Evolutionary conservation across 2,888 invertebrate species (phyloP), one percentile per base, ranked within the genome.

Genomic region (Thymelicus acteon): DNA sequence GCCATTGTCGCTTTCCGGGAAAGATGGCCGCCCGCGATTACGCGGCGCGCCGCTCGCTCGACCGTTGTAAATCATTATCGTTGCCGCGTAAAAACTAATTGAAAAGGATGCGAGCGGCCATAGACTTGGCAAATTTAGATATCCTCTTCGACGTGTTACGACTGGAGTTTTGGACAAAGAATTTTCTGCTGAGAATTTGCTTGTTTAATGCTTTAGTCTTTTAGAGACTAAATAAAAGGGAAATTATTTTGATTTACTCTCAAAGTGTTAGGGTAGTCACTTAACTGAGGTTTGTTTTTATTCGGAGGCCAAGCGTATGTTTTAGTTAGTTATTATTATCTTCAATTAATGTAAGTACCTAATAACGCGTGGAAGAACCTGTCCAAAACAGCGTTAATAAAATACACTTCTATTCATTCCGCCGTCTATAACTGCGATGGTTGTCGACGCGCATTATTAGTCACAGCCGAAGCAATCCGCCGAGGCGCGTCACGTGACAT

Each of bases 1-100:
- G 75, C 79, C 86, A 89, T 90, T 91, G 91, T 90, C 85, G 83
- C 80, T 86, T 91, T 90, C 92, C 90, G 85, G 90, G 90, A 76
- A 73, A 76, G 84, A 85, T 87, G 86, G 82, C 84, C 81, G 84
- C 76, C 79, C 81, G 81, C 82, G 84, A 84, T 83, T 85, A 80
- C 82, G 64, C 80, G 78, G 76, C 76, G 76, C 76, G 74, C 76
- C 76, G 76, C 78, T 74, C 75, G 73, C 71, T 70, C 75, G 80
- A 73, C 82, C 84, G 81, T 82, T 83, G 85, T 85, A 86, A 90
- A 90, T 89, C 87, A 88, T 87, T 90, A 90, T 88, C 88, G 69
- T 64, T 62, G 84, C 75, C 81, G 84, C 84, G 89, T 89, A 89
- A 90, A 90, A 90, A 90, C 90, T 88, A 88, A 90, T 89, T 90